phyloP scores from a whole-genome alignment of 2,888 invertebrate genomes.

The Clitarchus hookeri region DNA sequence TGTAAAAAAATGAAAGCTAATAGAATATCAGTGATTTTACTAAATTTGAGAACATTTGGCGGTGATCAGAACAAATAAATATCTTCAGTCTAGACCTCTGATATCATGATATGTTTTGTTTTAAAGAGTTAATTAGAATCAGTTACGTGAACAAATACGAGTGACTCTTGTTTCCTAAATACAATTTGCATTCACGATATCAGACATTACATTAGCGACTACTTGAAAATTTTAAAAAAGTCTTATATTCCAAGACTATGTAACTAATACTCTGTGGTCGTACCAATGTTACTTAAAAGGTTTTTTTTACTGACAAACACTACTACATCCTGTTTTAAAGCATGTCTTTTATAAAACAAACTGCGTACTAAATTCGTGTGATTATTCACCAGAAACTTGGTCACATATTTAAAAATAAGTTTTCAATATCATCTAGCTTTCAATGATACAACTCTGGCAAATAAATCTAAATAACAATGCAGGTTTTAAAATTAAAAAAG shows the following conservation, averaged over 20 bases:
- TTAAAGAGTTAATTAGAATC: neutral
- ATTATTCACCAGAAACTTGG: neutral
- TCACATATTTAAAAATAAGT: constrained; percentile 2
- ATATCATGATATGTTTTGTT: neutral
- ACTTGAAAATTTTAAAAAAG: neutral
- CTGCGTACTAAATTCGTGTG: neutral
- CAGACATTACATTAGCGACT: neutral
- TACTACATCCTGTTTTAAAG: neutral
- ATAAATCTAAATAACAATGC: neutral
- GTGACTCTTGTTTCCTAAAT: neutral
- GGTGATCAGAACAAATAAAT: neutral
- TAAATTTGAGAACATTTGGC: neutral
- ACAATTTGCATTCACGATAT: neutral
- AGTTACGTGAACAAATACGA: neutral
- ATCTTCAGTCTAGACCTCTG: constrained; percentile 8
- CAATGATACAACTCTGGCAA: neutral
- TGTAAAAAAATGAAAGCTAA: neutral
- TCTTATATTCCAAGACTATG: neutral
- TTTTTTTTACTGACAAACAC: neutral
- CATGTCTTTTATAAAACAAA: neutral
- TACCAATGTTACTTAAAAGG: neutral
- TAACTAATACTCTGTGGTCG: neutral
- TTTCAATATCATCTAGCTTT: neutral
- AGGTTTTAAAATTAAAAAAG: neutral
- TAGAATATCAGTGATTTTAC: neutral